Evolutionary conservation across 1,140 invertebrate genomes (phyloP).

Genomic region (Papilio dardanus): DNA sequence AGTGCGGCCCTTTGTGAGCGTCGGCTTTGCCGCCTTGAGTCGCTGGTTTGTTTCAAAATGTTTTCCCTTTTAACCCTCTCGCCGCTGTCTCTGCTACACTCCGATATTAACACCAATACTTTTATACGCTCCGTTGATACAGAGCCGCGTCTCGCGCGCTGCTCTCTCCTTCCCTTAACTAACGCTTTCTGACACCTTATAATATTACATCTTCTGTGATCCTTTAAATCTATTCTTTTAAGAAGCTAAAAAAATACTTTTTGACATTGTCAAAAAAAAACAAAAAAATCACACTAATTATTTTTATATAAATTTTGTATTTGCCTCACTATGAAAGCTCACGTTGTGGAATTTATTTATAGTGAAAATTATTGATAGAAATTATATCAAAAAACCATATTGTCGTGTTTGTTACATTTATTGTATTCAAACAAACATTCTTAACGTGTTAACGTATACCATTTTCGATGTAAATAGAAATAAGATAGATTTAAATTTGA

Average conservation of each 20-base stretch:
- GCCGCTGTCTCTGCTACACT: slow-evolving; percentile 27
- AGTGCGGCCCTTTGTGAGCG: slow-evolving; percentile 67
- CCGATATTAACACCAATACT: slow-evolving; percentile 35
- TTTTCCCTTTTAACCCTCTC: slow-evolving; percentile 49
- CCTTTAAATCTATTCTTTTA: too few species aligned
- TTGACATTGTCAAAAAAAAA: too few species aligned
- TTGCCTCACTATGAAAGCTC: too few species aligned
- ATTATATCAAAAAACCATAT: too few species aligned
- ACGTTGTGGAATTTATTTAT: too few species aligned
- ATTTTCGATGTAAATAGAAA: not conserved
- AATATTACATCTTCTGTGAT: not conserved
- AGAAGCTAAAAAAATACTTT: too few species aligned
- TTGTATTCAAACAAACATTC: not conserved
- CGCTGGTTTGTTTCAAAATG: slow-evolving; percentile 59
- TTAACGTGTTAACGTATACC: not conserved
- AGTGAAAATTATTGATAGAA: too few species aligned
- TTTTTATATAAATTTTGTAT: too few species aligned
- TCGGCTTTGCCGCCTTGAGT: slow-evolving; percentile 65
- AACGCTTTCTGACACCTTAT: not conserved
- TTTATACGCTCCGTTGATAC: slow-evolving; percentile 16
- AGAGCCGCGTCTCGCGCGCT: not conserved
- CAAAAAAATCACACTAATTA: too few species aligned
- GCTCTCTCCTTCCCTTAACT: not conserved
- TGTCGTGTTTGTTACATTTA: too few species aligned
- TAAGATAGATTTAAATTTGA: not conserved